phyloP scores from a whole-genome alignment of 2,888 invertebrate species.

The Xestia ashworthii region DNA sequence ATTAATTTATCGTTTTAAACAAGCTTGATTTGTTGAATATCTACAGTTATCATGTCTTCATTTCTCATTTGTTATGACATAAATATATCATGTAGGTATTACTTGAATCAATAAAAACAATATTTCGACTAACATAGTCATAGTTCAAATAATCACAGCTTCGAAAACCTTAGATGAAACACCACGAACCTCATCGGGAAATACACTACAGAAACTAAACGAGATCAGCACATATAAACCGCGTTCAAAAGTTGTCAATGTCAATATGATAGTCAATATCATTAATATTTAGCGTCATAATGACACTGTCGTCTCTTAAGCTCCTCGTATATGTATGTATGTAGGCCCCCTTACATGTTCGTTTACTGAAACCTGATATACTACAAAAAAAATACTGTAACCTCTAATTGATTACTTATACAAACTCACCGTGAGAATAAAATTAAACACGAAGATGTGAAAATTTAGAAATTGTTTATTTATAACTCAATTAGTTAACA shows the following conservation, averaged over 20 bases:
- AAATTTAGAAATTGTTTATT: conserved; percentile 45
- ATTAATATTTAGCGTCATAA: background rate
- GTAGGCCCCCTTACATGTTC: background rate
- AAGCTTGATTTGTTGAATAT: conserved; percentile 31
- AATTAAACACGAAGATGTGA: conserved; percentile 19
- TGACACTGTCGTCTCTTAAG: background rate
- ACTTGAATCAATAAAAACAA: conserved; percentile 4
- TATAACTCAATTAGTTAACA: conserved; percentile 30
- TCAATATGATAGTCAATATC: background rate
- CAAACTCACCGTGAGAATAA: conserved; percentile 11
- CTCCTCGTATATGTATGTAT: background rate
- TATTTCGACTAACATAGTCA: background rate
- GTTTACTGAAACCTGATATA: background rate
- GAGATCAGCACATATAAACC: background rate
- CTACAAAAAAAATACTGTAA: background rate
- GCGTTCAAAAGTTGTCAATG: background rate
- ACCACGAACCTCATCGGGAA: background rate
- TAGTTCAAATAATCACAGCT: too few species aligned
- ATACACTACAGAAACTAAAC: background rate
- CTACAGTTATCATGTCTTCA: conserved; percentile 22
- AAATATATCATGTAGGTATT: conserved; percentile 4
- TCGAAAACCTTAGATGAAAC: background rate
- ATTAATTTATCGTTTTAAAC: conserved; percentile 36
- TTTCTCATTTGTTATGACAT: conserved; percentile 1
- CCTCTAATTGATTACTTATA: conserved; percentile 24